phyloP scores from a whole-genome alignment of 2,797 vertebrate genomes.

The Acestrorhynchus altus region DNA sequence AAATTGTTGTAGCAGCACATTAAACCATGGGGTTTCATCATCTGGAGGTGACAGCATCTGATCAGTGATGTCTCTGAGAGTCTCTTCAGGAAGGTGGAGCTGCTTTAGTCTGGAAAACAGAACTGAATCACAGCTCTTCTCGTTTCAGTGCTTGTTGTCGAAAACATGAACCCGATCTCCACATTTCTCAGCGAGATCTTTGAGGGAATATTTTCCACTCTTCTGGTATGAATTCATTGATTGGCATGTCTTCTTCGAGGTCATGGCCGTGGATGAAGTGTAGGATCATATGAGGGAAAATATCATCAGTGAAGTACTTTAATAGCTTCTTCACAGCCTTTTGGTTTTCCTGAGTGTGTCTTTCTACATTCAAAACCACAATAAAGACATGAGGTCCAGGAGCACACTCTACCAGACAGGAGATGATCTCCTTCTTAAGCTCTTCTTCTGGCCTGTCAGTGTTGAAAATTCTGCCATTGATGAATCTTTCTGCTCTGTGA shows the following conservation, averaged over 20 bases:
- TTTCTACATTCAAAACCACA: constrained; percentile 55
- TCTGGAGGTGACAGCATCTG: neutral
- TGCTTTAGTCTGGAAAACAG: neutral
- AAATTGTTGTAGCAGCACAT: no score
- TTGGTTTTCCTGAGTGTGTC: constrained; percentile 42
- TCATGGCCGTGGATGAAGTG: constrained; percentile 33
- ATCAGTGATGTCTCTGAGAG: neutral
- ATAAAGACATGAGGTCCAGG: constrained; percentile 59
- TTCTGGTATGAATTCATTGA: neutral
- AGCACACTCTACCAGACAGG: constrained; percentile 46
- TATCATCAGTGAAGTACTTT: neutral
- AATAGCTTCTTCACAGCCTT: constrained; percentile 2
- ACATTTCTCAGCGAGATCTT: constrained; percentile 22
- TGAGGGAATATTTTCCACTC: neutral
- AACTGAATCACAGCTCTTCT: neutral
- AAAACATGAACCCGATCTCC: constrained; percentile 30
- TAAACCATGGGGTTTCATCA: neutral
- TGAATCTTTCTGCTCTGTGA: neutral
- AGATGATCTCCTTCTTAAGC: constrained; percentile 37
- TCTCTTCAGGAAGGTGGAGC: neutral
- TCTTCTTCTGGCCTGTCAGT: neutral
- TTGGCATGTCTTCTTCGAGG: neutral
- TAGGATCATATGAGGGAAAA: neutral
- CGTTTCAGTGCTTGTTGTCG: constrained; percentile 28
- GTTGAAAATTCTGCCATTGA: constrained; percentile 25